phyloP scores from a whole-genome alignment of 2,888 invertebrate genomes.

The Flexamia atlantica region DNA sequence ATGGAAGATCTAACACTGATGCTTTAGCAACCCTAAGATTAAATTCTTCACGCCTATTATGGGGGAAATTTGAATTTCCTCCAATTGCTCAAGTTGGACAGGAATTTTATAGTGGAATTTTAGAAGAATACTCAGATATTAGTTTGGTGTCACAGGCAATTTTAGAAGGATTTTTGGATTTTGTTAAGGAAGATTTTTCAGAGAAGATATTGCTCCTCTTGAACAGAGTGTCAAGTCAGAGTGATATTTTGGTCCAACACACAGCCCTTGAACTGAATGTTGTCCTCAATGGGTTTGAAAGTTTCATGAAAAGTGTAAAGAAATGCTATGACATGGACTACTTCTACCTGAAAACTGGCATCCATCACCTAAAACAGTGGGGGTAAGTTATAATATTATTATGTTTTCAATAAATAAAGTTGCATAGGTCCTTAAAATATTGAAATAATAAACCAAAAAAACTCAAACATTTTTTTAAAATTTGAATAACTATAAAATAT shows the following conservation, averaged over 20 bases:
- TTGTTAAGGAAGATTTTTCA: slow-evolving; percentile 54
- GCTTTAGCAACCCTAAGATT: slow-evolving; percentile 69
- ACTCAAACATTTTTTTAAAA: no score
- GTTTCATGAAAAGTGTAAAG: not conserved
- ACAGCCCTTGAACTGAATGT: slow-evolving; percentile 1
- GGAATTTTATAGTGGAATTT: slow-evolving; percentile 3
- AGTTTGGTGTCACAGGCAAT: slow-evolving; percentile 30
- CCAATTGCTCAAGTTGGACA: slow-evolving; percentile 40
- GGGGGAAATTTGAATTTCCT: slow-evolving; percentile 66
- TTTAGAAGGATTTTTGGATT: slow-evolving; percentile 47
- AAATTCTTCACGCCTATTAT: slow-evolving; percentile 71
- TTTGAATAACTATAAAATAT: no score
- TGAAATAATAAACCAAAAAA: no score
- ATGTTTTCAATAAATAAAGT: no score
- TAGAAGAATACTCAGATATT: slow-evolving; percentile 38
- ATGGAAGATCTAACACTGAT: slow-evolving; percentile 70
- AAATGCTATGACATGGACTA: slow-evolving; percentile 20
- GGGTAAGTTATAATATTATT: slow-evolving; percentile 19
- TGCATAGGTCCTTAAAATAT: no score
- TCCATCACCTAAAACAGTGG: not conserved
- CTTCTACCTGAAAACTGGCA: slow-evolving; percentile 7
- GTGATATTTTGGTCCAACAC: not conserved
- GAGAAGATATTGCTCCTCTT: slow-evolving; percentile 20
- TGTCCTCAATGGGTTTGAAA: not conserved
- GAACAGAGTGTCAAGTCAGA: not conserved